Evolutionary conservation across 2,888 invertebrate species (phyloP), one percentile per base, ranked within the genome.

Genomic region (Exephanes ischioxanthus): DNA sequence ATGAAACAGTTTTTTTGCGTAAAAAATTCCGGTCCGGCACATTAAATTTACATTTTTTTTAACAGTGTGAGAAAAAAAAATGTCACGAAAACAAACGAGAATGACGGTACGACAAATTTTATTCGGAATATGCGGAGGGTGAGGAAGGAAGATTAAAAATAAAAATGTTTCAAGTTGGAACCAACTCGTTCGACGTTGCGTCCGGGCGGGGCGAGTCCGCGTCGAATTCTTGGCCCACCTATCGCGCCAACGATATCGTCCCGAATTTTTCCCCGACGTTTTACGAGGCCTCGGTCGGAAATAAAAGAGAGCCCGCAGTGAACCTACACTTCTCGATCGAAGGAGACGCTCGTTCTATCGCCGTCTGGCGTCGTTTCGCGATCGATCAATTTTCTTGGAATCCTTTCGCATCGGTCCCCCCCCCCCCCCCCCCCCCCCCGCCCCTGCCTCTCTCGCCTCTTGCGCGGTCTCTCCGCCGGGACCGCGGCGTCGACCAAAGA

Each of bases 191-290:
- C 70, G 55, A 16, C 33, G 76, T 48, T 72, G 45, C 71, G 19
- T 37, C 48, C 51, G 16, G 71, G 72, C 63, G 33, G 26, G 6
- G 71, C n/a, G 45, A 61, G n/a, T 75, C 51, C 22, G 75, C 61
- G 67, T 70, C 61, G 77, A 68, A 80, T 80, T 84, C 77, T 80
- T 67, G 72, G 86, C 86, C 88, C 89, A 88, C 89, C 88, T 89
- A 89, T 89, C 89, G 89, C 89, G 89, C 89, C 88, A 87, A 85
- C 83, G 87, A 87, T 88, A 86, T 82, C 82, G 76, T 71, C 85
- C 67, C 67, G 87, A 82, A 87, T 88, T 89, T 90, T 89, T 85
- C 83, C 88, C 84, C 85, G 68, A 53, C 87, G 85, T 77, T 89
- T 89, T 87, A 86, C 88, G 84, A 86, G 72, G 45, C 45, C 83